Evolutionary conservation across 1,140 invertebrate species (phyloP).

Genomic region (Drosophila azteca): DNA sequence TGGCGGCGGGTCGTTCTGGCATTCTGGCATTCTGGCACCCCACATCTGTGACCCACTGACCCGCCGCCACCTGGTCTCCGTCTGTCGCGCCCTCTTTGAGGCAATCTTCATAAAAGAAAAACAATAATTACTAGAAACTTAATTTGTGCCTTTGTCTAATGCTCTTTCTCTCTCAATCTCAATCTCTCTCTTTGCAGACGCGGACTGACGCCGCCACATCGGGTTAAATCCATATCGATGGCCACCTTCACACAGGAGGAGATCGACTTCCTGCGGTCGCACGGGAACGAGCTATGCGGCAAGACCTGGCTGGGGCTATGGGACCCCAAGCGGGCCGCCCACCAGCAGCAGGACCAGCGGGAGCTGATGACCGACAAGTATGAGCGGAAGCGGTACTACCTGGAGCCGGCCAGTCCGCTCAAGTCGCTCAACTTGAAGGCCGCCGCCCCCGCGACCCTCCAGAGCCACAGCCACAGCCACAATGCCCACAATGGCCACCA

Average conservation of each 20-base stretch:
- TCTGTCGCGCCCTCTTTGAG: neutral
- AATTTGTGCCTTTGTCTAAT: no score
- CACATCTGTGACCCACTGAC: conserved; percentile 25
- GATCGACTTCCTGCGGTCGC: conserved; percentile 94
- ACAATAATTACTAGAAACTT: conserved; percentile 7
- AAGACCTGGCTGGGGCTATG: conserved; percentile 95
- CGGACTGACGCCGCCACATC: conserved; percentile 97
- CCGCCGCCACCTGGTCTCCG: conserved; percentile 21
- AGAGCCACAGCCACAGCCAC: conserved; percentile 36
- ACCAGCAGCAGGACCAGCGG: conserved; percentile 88
- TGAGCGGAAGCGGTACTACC: conserved; percentile 93
- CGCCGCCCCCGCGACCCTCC: conserved; percentile 33
- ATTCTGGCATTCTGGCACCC: conserved; percentile 22
- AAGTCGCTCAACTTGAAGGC: conserved; percentile 83
- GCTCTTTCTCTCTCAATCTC: neutral
- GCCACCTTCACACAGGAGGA: conserved; percentile 98
- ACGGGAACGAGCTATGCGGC: conserved; percentile 97
- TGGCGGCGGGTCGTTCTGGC: conserved; percentile 48
- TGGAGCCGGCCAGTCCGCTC: conserved; percentile 86
- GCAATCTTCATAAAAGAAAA: conserved; percentile 20
- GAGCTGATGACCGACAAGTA: conserved; percentile 97
- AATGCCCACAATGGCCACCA: conserved; percentile 49
- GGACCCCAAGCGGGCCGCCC: conserved; percentile 88
- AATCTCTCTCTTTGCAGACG: conserved; percentile 87
- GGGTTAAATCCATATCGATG: conserved; percentile 99